A percentile compares a stretch with the other conserved stretches of the same genome.
Evolutionary conservation across 1,140 invertebrate species (phyloP).

Genomic region (Polypedilum pembai): DNA sequence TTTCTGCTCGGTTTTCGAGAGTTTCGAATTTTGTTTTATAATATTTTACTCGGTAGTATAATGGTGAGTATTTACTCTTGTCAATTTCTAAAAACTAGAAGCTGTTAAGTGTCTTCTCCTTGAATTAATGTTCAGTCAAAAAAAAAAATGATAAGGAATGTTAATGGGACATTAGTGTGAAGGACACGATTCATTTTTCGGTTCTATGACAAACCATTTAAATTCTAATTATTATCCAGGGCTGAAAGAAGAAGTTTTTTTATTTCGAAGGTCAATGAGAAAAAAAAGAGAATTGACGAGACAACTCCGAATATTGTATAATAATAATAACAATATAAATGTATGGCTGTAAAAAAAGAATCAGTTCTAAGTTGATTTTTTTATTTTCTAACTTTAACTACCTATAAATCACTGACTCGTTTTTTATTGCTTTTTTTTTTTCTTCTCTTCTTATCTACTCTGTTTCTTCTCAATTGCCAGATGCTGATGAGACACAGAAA

Average conservation of each 20-base stretch:
- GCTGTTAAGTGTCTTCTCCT: no score
- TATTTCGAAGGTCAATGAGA: neutral
- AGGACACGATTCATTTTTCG: no score
- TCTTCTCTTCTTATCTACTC: neutral
- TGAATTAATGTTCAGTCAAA: no score
- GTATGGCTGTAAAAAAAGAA: conserved; percentile 17
- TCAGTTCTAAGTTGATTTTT: conserved; percentile 9
- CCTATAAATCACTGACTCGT: conserved; percentile 16
- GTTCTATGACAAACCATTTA: no score
- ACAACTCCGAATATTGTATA: neutral
- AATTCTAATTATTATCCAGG: no score
- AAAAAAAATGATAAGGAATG: no score
- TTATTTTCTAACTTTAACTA: neutral
- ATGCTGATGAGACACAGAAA: conserved; percentile 10
- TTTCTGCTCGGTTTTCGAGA: no score
- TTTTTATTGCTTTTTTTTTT: neutral
- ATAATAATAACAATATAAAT: neutral
- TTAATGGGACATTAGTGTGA: no score
- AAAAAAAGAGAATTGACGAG: neutral
- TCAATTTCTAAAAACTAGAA: no score
- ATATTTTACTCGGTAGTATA: no score
- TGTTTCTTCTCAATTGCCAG: conserved; percentile 2
- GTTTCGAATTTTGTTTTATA: no score
- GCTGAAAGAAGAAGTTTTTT: neutral
- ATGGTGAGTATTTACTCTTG: no score